These are phyloP conservation scores for Ctenicera cuprea DNA, from an alignment of 2,888 invertebrate species.

Conservation along the genomic window DNA sequence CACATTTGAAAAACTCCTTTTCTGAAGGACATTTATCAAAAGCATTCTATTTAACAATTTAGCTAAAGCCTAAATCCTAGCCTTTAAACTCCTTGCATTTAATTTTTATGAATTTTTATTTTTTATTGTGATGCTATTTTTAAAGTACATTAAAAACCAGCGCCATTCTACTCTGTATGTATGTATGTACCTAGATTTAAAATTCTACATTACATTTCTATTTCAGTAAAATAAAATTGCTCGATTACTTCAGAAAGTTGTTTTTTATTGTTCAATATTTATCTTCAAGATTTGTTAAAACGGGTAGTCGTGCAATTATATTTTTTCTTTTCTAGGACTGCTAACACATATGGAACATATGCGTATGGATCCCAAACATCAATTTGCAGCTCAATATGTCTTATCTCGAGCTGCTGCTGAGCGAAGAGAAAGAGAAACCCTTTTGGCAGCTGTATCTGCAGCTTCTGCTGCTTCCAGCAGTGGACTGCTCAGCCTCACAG, in stretches of 20 bases:
- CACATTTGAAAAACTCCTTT: background rate
- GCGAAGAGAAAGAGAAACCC: conserved; percentile 87
- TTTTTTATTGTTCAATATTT: too few relatives aligned
- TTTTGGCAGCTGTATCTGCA: conserved; percentile 77
- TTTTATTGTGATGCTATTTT: background rate
- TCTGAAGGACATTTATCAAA: conserved; percentile 6
- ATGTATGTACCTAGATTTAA: conserved; percentile 36
- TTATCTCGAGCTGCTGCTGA: conserved; percentile 93
- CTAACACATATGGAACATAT: conserved; percentile 97
- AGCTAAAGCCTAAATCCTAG: conserved; percentile 17
- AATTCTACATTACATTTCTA: background rate
- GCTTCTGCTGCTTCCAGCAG: conserved; percentile 78
- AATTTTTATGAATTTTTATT: background rate
- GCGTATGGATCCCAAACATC: conserved; percentile 97
- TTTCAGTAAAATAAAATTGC: too few relatives aligned
- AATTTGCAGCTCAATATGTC: conserved; percentile 96
- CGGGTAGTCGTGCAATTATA: background rate
- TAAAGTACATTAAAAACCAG: background rate
- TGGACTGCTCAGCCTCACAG: conserved; percentile 76
- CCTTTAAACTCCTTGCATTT: background rate
- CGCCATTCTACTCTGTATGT: conserved; percentile 44
- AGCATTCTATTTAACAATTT: conserved; percentile 16
- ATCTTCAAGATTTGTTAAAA: background rate
- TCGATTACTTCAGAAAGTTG: too few relatives aligned
- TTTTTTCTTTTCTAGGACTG: conserved; percentile 79